phyloP scores from a whole-genome alignment of 2,113 vertebrate genomes.

The Pontoporia blainvillei region DNA sequence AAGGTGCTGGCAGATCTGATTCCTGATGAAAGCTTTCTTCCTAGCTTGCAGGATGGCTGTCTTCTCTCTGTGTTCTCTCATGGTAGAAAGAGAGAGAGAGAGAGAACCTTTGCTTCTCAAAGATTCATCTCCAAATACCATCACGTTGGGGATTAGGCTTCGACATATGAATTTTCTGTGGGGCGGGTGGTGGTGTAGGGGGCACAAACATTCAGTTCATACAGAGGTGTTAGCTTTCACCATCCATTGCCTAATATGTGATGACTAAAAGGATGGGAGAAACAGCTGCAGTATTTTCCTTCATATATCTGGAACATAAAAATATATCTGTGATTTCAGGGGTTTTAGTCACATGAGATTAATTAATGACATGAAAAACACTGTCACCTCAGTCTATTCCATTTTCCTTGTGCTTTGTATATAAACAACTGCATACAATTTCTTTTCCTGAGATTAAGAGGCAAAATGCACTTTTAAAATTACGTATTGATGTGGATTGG shows the following conservation, averaged over 20 bases:
- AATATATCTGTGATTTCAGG: not conserved
- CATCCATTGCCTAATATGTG: not conserved
- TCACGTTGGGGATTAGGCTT: not conserved
- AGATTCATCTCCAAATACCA: not conserved
- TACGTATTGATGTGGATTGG: not conserved
- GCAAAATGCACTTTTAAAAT: not conserved
- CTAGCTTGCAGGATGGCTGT: not conserved
- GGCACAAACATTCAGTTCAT: not conserved
- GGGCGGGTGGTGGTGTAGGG: no score
- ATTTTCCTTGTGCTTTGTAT: not conserved
- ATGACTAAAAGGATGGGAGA: not conserved
- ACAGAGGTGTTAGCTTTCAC: not conserved
- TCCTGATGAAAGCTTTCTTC: not conserved
- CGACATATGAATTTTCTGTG: not conserved
- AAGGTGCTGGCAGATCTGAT: no score
- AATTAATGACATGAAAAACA: not conserved
- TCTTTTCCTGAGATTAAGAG: not conserved
- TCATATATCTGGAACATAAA: not conserved
- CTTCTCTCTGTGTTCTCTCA: not conserved
- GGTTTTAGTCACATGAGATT: not conserved
- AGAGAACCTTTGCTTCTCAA: not conserved
- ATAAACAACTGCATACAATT: not conserved
- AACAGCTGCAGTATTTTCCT: not conserved
- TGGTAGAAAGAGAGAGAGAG: not conserved
- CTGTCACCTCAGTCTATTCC: not conserved